A percentile compares a stretch with the other conserved stretches of the same genome.
Conservation (phyloP, 2,113 vertebrate genomes). For the Arizona elegans region DNA sequence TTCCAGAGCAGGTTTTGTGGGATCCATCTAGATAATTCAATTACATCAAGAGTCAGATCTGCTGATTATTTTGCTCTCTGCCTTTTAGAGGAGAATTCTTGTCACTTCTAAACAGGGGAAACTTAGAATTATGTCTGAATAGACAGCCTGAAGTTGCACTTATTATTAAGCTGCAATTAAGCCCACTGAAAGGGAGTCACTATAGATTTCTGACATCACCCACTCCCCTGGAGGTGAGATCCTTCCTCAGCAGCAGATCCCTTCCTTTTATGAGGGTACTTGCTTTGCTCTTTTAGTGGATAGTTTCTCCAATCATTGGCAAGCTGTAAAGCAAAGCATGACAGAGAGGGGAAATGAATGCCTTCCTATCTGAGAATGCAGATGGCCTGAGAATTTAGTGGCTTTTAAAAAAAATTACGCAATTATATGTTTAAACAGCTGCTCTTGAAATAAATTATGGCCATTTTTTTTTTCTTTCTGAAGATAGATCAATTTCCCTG, state of each 20-base stretch:
- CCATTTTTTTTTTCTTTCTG: conserved; percentile 38
- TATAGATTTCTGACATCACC: conserved; percentile 18
- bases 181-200: conserved; percentile 38
- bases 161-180: conserved; percentile 26
- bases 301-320: not conserved
- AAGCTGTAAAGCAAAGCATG: not conserved
- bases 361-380: not conserved
- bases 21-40: not conserved
- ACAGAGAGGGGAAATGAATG: not conserved
- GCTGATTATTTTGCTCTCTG: not conserved
- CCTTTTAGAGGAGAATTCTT: not conserved
- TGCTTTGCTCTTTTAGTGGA: not conserved
- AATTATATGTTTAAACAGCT: conserved; percentile 55
- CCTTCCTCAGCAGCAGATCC: not conserved
- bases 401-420: not conserved
- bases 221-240: conserved; percentile 7
- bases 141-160: conserved; percentile 1
- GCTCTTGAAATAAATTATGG: conserved; percentile 52
- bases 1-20: not conserved
- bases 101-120: not conserved
- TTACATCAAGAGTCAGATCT: not conserved
- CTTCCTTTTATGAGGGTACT: not conserved
- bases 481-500: conserved; percentile 26
- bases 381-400: not conserved
- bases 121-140: not conserved